Evolutionary conservation across 2,888 invertebrate species (phyloP).

Genomic region (Drosophila limbata): DNA sequence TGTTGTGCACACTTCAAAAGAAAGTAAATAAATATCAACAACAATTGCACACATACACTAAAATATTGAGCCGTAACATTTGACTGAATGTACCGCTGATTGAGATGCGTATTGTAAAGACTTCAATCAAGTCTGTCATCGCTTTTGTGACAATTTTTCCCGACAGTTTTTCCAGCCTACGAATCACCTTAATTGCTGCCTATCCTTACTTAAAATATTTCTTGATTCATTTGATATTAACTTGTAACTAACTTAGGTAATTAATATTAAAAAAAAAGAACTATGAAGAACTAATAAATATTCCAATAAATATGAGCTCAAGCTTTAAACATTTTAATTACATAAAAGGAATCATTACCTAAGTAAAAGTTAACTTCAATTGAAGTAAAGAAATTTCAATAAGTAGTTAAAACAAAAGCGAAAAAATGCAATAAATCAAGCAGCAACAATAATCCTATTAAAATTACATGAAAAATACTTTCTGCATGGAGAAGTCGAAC

Average conservation of each 20-base stretch:
- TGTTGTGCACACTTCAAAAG: constrained; percentile 35
- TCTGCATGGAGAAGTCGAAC: constrained; percentile 39
- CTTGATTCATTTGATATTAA: neutral
- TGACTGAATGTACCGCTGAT: constrained; percentile 70
- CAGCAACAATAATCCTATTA: constrained; percentile 10
- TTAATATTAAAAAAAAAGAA: neutral
- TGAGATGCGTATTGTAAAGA: constrained; percentile 59
- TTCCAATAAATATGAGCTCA: too few species aligned
- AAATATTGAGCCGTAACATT: constrained; percentile 57
- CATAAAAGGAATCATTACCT: too few species aligned
- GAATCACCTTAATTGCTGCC: constrained; percentile 28
- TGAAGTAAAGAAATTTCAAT: neutral
- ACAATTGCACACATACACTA: constrained; percentile 49
- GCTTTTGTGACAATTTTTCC: constrained; percentile 30
- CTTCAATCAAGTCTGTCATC: constrained; percentile 42
- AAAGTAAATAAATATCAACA: constrained; percentile 71
- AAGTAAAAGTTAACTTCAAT: too few species aligned
- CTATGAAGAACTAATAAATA: too few species aligned
- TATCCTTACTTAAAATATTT: neutral
- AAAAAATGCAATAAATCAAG: constrained; percentile 55
- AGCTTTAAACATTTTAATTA: too few species aligned
- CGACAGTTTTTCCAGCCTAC: constrained; percentile 6
- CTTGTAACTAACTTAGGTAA: neutral
- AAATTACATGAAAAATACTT: constrained; percentile 37
- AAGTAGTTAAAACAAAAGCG: constrained; percentile 9